These are phyloP conservation scores for Morone chrysops DNA, from an alignment of 2,113 vertebrate species.

Conservation along the genomic window DNA sequence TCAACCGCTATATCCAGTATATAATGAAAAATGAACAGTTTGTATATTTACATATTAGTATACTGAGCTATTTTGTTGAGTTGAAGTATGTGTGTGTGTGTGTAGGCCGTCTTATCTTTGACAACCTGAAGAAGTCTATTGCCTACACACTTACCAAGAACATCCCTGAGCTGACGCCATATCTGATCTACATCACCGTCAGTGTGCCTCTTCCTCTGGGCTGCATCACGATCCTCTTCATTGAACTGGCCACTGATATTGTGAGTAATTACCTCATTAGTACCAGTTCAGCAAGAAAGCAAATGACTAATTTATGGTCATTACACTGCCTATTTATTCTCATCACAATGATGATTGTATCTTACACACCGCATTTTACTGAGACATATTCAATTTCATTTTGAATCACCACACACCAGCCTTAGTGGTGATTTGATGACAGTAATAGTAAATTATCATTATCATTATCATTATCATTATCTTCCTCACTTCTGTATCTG, in stretches of 20 bases:
- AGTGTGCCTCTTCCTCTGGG: slow-evolving; percentile 89
- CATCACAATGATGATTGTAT: neutral
- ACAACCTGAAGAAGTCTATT: slow-evolving; percentile 93
- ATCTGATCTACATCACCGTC: slow-evolving; percentile 91
- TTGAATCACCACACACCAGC: neutral
- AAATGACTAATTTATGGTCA: neutral
- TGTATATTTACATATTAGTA: no score
- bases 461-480: neutral
- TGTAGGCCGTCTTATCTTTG: slow-evolving; percentile 89
- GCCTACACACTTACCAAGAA: slow-evolving; percentile 91
- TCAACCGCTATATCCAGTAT: no score
- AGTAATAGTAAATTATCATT: neutral
- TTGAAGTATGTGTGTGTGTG: neutral
- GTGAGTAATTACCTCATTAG: slow-evolving; percentile 77
- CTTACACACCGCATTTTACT: neutral
- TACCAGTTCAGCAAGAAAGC: neutral
- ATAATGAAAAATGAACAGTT: no score
- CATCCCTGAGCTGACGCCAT: slow-evolving; percentile 90
- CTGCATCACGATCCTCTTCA: slow-evolving; percentile 93
- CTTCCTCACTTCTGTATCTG: neutral
- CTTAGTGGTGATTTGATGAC: neutral
- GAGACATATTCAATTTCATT: neutral
- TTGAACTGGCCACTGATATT: slow-evolving; percentile 91
- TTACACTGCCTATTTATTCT: neutral
- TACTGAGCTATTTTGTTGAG: neutral